phyloP scores from a whole-genome alignment of 2,797 vertebrate species.

The Falco concolor region DNA sequence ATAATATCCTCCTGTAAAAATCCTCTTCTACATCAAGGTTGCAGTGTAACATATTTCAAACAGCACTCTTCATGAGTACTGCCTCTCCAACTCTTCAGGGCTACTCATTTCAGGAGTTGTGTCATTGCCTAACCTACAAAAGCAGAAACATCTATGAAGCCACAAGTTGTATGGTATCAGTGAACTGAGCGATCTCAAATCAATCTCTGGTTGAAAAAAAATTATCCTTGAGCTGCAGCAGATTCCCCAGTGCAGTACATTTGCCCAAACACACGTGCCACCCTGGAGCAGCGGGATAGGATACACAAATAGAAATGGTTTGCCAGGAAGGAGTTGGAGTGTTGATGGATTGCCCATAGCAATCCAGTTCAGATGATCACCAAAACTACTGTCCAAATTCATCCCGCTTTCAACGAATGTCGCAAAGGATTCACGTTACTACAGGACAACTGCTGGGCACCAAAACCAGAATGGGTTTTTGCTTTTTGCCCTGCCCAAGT shows the following conservation, averaged over 20 bases:
- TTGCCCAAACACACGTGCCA: background rate
- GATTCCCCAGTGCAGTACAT: background rate
- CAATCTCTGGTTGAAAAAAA: accelerated
- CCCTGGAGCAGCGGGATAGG: background rate
- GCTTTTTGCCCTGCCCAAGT: background rate
- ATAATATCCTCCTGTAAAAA: background rate
- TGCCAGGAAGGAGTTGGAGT: background rate
- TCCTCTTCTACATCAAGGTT: background rate
- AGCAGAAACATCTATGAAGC: background rate
- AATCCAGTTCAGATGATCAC: background rate
- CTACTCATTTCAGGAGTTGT: background rate
- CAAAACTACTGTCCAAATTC: background rate
- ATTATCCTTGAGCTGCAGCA: background rate
- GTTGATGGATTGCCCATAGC: background rate
- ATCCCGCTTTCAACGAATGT: background rate
- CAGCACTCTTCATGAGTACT: background rate
- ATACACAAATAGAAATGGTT: accelerated
- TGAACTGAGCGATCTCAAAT: background rate
- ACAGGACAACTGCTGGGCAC: background rate
- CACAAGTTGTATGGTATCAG: background rate
- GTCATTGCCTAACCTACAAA: background rate
- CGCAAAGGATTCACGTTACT: background rate
- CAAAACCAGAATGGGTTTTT: background rate
- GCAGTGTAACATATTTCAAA: background rate
- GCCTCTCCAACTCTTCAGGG: background rate